Conservation (phyloP, 2,888 invertebrate species). For the Sabatieria punctata region DNA sequence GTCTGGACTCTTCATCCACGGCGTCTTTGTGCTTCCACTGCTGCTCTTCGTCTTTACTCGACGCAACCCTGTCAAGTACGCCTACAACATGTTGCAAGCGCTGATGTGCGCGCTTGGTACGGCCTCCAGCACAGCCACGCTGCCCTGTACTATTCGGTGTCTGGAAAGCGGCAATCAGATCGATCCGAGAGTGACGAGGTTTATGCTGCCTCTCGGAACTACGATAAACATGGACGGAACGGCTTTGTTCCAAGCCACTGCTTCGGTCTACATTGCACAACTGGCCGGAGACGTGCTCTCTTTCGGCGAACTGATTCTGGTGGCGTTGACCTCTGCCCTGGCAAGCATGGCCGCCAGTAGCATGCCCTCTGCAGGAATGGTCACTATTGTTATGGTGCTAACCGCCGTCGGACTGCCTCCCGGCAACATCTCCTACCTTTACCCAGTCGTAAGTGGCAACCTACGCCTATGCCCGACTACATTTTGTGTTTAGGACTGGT, state of each 20-base stretch:
- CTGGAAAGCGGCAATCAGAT: conserved; percentile 14
- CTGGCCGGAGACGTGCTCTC: conserved; percentile 58
- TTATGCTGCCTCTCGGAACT: conserved; percentile 16
- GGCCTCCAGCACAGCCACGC: conserved; percentile 48
- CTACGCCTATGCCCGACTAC: neutral
- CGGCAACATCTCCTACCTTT: conserved; percentile 30
- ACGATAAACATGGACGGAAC: conserved; percentile 18
- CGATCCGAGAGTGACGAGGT: conserved; percentile 14
- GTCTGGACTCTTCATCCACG: conserved; percentile 53
- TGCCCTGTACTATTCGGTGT: conserved; percentile 12
- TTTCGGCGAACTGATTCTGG: conserved; percentile 56
- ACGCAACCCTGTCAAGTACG: conserved; percentile 48
- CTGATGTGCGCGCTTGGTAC: conserved; percentile 85
- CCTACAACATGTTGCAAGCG: conserved; percentile 54
- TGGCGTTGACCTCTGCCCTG: conserved; percentile 7
- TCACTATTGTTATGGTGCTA: conserved; percentile 27
- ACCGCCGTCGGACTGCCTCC: conserved; percentile 31
- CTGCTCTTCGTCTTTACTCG: conserved; percentile 63
- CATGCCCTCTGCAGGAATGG: conserved; percentile 10
- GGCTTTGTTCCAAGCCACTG: conserved; percentile 11
- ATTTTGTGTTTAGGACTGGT: conserved; percentile 10
- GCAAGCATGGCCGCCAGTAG: conserved; percentile 9
- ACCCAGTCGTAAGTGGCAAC: conserved; percentile 6
- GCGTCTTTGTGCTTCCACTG: conserved; percentile 65
- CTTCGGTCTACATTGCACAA: conserved; percentile 43